These are phyloP conservation scores for Philhelius pedissequus DNA, from an alignment of 2,888 invertebrate species.

Conservation along the genomic window DNA sequence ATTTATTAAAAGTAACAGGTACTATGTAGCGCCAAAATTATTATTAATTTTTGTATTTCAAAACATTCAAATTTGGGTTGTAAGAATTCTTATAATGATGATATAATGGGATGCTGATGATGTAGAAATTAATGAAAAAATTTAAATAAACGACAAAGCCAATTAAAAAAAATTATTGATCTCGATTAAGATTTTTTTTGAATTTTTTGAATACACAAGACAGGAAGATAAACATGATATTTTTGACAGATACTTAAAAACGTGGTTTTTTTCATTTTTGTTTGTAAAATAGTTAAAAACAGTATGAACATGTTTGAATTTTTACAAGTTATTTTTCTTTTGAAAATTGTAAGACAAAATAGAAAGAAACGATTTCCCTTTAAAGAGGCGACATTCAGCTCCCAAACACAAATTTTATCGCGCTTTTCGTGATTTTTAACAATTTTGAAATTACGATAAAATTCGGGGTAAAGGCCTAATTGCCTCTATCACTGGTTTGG, in stretches of 20 bases:
- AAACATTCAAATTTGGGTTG: background rate
- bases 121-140: too few relatives aligned
- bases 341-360: background rate
- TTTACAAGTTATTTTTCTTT: background rate
- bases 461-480: too few relatives aligned
- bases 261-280: background rate
- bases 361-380: background rate
- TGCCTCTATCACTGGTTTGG: background rate
- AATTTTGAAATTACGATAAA: too few relatives aligned
- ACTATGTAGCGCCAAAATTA: constrained; percentile 57
- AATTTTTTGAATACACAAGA: too few relatives aligned
- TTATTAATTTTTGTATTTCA: background rate
- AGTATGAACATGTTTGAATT: background rate
- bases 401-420: too few relatives aligned
- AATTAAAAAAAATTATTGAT: too few relatives aligned
- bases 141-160: too few relatives aligned
- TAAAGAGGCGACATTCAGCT: too few relatives aligned
- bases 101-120: background rate
- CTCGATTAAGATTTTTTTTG: too few relatives aligned
- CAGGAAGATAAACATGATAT: too few relatives aligned
- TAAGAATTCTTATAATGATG: background rate
- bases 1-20: constrained; percentile 56
- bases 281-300: background rate
- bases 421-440: too few relatives aligned
- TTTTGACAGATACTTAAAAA: too few relatives aligned